Conservation (phyloP, 2,888 invertebrate species). For the Shargacucullia verbasci region DNA sequence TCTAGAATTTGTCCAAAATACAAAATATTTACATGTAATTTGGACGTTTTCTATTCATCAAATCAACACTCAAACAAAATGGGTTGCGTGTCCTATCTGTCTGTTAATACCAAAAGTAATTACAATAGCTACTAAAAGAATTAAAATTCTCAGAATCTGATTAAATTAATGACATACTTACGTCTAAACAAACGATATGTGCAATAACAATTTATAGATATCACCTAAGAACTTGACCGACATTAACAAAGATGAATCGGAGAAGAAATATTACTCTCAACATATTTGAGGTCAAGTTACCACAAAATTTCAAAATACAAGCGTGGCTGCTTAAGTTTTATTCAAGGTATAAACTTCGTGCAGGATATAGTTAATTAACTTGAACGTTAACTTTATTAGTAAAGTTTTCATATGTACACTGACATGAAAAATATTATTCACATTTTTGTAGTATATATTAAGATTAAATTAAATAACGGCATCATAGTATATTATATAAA, state of each 20-base stretch:
- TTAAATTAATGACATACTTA: constrained; percentile 18
- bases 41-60: constrained; percentile 2
- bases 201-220: constrained; percentile 48
- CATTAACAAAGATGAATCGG: constrained; percentile 9
- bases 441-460: no score
- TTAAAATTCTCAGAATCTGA: constrained; percentile 28
- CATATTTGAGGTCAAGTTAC: no score
- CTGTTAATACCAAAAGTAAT: constrained; percentile 10
- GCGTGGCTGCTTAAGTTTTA: neutral
- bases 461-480: no score
- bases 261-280: constrained; percentile 1
- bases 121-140: constrained; percentile 13
- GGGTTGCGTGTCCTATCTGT: neutral
- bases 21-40: constrained; percentile 14
- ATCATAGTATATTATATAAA: no score
- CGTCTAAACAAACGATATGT: constrained; percentile 34
- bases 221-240: constrained; percentile 28
- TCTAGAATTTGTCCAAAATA: constrained; percentile 9
- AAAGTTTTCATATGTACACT: neutral
- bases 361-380: neutral
- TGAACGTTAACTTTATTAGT: neutral
- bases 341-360: neutral
- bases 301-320: neutral
- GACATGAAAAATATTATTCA: no score
- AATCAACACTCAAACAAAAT: constrained; percentile 6